These are phyloP conservation scores for Gadus macrocephalus DNA, from an alignment of 2,113 vertebrate genomes.

Conservation along the genomic window DNA sequence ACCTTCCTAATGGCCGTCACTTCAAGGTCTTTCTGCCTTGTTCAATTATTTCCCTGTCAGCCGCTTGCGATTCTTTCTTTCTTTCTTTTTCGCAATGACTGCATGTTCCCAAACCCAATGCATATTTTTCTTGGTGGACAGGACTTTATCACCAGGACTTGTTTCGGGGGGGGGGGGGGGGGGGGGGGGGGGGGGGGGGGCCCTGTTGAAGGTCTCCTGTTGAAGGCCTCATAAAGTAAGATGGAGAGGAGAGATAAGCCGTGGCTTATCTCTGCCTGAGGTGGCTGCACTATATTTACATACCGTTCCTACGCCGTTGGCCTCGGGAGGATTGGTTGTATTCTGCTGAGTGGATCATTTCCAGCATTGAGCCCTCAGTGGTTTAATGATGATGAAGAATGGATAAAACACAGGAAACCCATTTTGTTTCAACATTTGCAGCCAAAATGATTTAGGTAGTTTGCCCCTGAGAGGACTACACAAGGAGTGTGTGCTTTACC, in stretches of 20 bases:
- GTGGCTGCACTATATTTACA: neutral
- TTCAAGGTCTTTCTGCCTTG: neutral
- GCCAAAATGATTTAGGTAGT: neutral
- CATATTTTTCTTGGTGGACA: no score
- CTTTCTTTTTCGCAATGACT: no score
- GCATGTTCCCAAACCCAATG: no score
- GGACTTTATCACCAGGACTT: no score
- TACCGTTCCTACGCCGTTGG: neutral
- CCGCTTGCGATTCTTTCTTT: no score
- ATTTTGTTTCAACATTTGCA: neutral
- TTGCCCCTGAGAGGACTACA: neutral
- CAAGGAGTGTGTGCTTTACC: neutral
- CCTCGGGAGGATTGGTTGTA: neutral
- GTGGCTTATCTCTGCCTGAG: neutral
- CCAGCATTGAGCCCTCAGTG: neutral
- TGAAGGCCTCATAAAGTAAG: no score
- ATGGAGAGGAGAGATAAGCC: neutral
- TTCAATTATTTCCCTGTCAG: no score
- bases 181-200: no score
- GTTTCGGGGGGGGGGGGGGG: no score
- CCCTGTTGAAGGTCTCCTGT: no score
- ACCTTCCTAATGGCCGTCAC: neutral
- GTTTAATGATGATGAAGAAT: neutral
- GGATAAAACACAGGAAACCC: neutral
- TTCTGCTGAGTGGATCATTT: neutral